phyloP scores from a whole-genome alignment of 2,888 invertebrate genomes.

The Synanthedon andrenaeformis region DNA sequence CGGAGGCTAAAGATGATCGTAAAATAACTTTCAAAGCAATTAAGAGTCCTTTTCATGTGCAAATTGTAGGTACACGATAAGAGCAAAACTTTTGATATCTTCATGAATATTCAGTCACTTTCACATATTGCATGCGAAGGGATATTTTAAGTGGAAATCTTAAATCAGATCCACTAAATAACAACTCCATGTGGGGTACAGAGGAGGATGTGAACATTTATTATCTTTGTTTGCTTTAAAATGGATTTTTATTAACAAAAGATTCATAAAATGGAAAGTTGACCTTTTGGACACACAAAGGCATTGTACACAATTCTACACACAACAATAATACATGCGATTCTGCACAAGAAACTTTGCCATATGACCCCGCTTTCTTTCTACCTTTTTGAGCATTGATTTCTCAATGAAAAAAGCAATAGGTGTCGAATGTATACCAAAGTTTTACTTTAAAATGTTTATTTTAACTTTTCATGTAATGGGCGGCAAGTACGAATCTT shows the following conservation, averaged over 20 bases:
- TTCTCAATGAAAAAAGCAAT: background rate
- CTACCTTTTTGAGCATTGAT: background rate
- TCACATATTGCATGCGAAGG: slow-evolving; percentile 42
- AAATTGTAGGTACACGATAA: slow-evolving; percentile 35
- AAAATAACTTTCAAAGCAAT: slow-evolving; percentile 51
- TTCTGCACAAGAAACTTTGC: slow-evolving; percentile 9
- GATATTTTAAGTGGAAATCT: slow-evolving; percentile 13
- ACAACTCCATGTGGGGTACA: slow-evolving; percentile 25
- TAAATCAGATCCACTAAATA: slow-evolving; percentile 15
- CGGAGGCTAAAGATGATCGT: slow-evolving; percentile 12
- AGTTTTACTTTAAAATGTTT: too few relatives aligned
- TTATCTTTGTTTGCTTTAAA: slow-evolving; percentile 36
- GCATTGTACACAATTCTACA: slow-evolving; percentile 20
- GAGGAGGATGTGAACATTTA: slow-evolving; percentile 9
- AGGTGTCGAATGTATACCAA: too few relatives aligned
- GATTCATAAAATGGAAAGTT: slow-evolving; percentile 50
- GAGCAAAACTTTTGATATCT: slow-evolving; percentile 32
- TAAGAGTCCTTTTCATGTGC: slow-evolving; percentile 33
- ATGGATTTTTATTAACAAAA: slow-evolving; percentile 37
- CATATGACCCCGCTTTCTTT: slow-evolving; percentile 15
- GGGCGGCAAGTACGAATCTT: too few relatives aligned
- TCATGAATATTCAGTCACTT: slow-evolving; percentile 57
- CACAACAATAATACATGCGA: slow-evolving; percentile 7
- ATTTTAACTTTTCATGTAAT: too few relatives aligned
- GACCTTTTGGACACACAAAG: slow-evolving; percentile 20